A percentile compares a stretch with the other conserved stretches of the same genome.
These are phyloP conservation scores for Pipistrellus pipistrellus DNA, from an alignment of 2,797 vertebrate genomes.

Conservation along the genomic window DNA sequence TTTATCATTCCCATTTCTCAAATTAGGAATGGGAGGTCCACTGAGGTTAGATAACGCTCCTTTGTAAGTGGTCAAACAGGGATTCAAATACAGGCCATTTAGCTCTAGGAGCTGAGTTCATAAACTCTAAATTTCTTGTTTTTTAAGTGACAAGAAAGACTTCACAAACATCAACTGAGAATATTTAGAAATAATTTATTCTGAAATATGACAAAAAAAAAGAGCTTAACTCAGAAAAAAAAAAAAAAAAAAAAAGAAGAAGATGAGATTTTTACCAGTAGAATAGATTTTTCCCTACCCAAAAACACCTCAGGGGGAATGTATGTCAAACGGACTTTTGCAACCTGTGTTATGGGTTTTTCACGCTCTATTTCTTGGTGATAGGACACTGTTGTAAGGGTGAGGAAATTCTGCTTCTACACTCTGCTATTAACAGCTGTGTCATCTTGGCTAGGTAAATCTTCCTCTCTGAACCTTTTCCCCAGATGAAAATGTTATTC, in stretches of 20 bases:
- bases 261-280: neutral
- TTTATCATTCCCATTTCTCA: neutral
- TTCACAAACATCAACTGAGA: neutral
- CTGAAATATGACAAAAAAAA: neutral
- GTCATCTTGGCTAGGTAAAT: neutral
- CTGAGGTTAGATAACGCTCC: neutral
- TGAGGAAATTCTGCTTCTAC: neutral
- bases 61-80: neutral
- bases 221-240: slow-evolving; percentile 15
- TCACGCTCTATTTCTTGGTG: neutral
- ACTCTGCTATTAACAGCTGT: neutral
- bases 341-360: neutral
- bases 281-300: neutral
- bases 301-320: neutral
- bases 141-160: slow-evolving; percentile 17
- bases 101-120: neutral
- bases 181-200: slow-evolving; percentile 20
- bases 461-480: neutral
- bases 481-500: neutral
- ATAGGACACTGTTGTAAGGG: neutral
- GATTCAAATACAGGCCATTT: neutral
- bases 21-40: neutral
- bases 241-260: neutral
- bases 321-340: neutral
- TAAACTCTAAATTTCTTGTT: neutral